Evolutionary conservation across 2,888 invertebrate species (phyloP).

Genomic region (Hydrotaea cyrtoneurina): DNA sequence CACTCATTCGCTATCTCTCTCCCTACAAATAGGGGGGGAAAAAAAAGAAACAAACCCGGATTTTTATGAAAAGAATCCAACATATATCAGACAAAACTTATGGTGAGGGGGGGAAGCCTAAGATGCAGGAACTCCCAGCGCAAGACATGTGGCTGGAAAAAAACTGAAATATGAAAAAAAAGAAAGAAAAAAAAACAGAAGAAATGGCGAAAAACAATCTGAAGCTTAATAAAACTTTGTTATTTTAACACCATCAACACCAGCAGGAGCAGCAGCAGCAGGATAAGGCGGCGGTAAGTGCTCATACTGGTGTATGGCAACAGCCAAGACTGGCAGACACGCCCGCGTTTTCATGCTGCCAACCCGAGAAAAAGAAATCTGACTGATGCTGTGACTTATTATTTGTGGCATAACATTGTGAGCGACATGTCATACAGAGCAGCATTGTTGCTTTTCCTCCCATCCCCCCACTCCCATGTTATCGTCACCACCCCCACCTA

Average conservation of each 20-base stretch:
- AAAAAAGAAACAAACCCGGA: too few relatives aligned
- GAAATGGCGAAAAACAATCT: conserved; percentile 38
- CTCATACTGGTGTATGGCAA: background rate
- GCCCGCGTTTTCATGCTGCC: background rate
- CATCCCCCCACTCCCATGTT: background rate
- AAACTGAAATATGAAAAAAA: conserved; percentile 26
- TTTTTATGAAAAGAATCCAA: too few relatives aligned
- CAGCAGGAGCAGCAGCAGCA: background rate
- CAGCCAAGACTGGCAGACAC: conserved; percentile 9
- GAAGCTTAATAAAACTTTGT: conserved; percentile 66
- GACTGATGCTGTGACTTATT: conserved; percentile 67
- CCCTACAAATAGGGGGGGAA: too few relatives aligned
- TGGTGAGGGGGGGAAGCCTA: background rate
- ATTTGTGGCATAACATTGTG: conserved; percentile 62
- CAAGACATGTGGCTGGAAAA: conserved; percentile 53
- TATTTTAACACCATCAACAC: conserved; percentile 56
- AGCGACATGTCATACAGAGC: conserved; percentile 58
- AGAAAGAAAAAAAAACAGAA: background rate
- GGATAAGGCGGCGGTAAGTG: background rate
- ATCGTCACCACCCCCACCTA: background rate
- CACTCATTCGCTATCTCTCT: too few relatives aligned
- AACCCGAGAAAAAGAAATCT: conserved; percentile 40
- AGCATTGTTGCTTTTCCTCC: conserved; percentile 24
- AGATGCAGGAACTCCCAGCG: conserved; percentile 35
- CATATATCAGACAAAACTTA: conserved; percentile 25